Conservation (phyloP, 2,113 vertebrate species). For the Hyperoodon ampullatus region DNA sequence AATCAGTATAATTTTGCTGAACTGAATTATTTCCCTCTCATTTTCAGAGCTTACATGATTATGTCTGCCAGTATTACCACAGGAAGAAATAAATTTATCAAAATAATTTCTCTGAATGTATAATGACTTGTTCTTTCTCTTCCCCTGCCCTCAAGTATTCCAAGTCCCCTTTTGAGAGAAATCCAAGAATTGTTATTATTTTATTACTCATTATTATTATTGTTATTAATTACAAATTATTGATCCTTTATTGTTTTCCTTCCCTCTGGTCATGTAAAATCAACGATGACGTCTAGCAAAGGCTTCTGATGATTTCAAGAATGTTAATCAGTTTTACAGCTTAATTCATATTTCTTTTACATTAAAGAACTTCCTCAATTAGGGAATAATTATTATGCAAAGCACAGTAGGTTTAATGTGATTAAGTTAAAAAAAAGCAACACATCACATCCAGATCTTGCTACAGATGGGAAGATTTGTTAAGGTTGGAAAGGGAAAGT, state of each 20-base stretch:
- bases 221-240: not conserved
- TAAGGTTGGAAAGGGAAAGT: not conserved
- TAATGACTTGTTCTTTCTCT: not conserved
- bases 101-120: not conserved
- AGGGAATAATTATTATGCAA: not conserved
- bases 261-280: not conserved
- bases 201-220: not conserved
- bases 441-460: not conserved
- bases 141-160: not conserved
- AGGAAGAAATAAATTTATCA: not conserved
- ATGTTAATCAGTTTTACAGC: not conserved
- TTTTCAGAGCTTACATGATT: not conserved
- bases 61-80: not conserved
- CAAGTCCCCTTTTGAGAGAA: not conserved
- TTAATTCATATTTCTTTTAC: constrained; percentile 41
- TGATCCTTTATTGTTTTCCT: not conserved
- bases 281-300: not conserved
- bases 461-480: not conserved
- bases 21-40: not conserved
- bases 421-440: not conserved
- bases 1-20: not conserved
- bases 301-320: not conserved
- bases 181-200: not conserved
- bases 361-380: not conserved
- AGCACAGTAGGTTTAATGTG: not conserved